Percentiles rank a stretch among this genome's conserved stretches.
Conservation (phyloP, 1,140 invertebrate genomes). For the Lithobius niger region DNA sequence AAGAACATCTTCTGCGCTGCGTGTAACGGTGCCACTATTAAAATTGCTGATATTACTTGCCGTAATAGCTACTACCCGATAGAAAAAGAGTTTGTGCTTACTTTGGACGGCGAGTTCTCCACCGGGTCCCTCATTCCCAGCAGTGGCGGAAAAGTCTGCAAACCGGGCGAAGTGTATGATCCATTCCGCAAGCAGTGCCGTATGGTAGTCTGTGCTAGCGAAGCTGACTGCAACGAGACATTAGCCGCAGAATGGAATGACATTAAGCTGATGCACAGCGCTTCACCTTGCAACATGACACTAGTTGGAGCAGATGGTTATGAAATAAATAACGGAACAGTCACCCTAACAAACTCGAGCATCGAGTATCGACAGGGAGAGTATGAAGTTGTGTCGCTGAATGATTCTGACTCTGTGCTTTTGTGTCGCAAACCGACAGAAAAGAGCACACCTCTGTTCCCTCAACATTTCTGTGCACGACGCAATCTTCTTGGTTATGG, state of each 20-base stretch:
- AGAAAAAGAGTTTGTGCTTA: not conserved
- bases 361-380: not conserved
- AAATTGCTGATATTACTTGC: not conserved
- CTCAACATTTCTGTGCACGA: conserved; percentile 5
- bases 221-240: not conserved
- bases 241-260: not conserved
- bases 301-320: not conserved
- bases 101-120: not conserved
- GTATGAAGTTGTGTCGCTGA: not conserved
- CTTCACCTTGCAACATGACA: conserved; percentile 6
- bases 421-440: not conserved
- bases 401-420: not conserved
- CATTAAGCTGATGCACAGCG: not conserved
- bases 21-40: not conserved
- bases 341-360: not conserved
- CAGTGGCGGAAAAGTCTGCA: not conserved
- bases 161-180: conserved; percentile 2
- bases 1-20: conserved; percentile 4
- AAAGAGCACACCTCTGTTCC: not conserved
- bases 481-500: conserved; percentile 2
- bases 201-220: not conserved
- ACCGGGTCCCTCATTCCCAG: not conserved
- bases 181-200: not conserved
- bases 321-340: not conserved
- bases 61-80: conserved; percentile 6